Percentiles rank a stretch among this genome's conserved stretches.
phyloP scores from a whole-genome alignment of 1,140 invertebrate genomes.

The Listronotus bonariensis region DNA sequence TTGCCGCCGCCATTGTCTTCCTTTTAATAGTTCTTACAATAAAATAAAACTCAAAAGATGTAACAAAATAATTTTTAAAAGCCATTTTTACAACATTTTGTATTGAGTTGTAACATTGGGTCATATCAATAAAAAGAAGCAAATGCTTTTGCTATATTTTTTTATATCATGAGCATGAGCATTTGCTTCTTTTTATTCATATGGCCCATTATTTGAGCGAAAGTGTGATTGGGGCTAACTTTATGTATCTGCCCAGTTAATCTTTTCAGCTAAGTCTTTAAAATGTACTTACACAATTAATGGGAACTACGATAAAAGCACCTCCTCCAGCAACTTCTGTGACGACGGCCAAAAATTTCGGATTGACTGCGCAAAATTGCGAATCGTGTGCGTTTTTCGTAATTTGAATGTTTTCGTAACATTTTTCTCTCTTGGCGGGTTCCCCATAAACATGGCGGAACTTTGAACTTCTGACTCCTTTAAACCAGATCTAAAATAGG shows the following conservation, averaged over 20 bases:
- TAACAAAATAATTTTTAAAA: too few relatives aligned
- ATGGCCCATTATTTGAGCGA: too few relatives aligned
- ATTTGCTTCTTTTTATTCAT: too few relatives aligned
- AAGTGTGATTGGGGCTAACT: too few relatives aligned
- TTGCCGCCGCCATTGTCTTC: too few relatives aligned
- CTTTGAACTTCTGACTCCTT: conserved; percentile 84
- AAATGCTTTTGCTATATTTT: too few relatives aligned
- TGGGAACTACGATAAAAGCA: conserved; percentile 87
- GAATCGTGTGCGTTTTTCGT: conserved; percentile 92
- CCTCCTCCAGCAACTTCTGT: conserved; percentile 94
- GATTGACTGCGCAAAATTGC: conserved; percentile 91
- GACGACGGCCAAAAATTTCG: conserved; percentile 92
- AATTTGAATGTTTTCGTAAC: conserved; percentile 92
- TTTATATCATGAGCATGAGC: too few relatives aligned
- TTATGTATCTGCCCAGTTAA: neutral
- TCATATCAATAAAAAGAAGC: too few relatives aligned
- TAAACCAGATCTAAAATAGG: conserved; percentile 71
- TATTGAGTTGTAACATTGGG: too few relatives aligned
- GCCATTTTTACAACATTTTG: too few relatives aligned
- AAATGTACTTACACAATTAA: conserved; percentile 76
- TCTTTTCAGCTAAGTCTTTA: neutral
- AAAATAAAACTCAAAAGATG: too few relatives aligned
- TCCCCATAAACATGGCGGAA: conserved; percentile 93
- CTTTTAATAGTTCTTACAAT: too few relatives aligned
- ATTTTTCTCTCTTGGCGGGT: conserved; percentile 83